Conservation (phyloP, 2,888 invertebrate species). For the Mystacides longicornis region DNA sequence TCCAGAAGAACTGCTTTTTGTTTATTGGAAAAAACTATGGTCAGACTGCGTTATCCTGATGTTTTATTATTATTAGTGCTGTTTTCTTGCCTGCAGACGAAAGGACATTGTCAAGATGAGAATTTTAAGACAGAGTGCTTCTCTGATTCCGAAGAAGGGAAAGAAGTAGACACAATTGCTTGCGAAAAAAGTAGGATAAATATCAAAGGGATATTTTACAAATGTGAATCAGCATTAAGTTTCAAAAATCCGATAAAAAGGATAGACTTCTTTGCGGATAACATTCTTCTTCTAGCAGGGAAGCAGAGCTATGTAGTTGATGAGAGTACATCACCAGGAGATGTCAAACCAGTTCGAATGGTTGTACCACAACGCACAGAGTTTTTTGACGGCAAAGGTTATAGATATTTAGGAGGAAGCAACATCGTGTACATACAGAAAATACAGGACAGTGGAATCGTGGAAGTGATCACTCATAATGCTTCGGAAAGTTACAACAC, state of each 20-base stretch:
- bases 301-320: not conserved
- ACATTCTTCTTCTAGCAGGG: not conserved
- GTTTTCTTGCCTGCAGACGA: not conserved
- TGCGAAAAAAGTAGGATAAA: not conserved
- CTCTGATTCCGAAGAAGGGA: not conserved
- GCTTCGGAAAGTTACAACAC: not conserved
- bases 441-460: not conserved
- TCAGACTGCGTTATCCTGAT: too few species aligned
- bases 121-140: not conserved
- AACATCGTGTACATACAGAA: slow-evolving; percentile 10
- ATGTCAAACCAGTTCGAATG: not conserved
- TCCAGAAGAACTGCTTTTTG: too few species aligned
- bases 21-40: too few species aligned
- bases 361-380: not conserved
- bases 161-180: not conserved
- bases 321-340: not conserved
- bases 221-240: not conserved
- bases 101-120: not conserved
- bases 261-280: not conserved
- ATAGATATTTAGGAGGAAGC: slow-evolving; percentile 6
- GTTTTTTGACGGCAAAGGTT: not conserved
- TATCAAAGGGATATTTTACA: not conserved
- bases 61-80: too few species aligned
- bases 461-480: not conserved
- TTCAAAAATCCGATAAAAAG: not conserved